Evolutionary conservation across 2,888 invertebrate genomes (phyloP).

Genomic region (Oscheius sp.): DNA sequence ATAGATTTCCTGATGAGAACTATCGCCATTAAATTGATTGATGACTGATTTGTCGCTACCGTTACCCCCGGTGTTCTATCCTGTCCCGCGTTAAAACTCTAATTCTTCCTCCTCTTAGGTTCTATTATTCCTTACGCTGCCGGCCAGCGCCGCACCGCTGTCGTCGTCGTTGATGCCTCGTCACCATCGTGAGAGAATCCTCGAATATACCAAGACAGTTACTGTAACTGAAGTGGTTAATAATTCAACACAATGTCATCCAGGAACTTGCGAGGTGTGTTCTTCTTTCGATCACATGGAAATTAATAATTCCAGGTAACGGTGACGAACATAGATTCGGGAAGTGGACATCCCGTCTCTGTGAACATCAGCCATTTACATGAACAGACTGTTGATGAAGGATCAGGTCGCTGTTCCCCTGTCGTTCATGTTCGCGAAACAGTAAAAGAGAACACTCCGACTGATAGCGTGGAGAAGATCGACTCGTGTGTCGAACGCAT

Average conservation of each 20-base stretch:
- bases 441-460: slow-evolving; percentile 6
- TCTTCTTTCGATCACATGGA: not conserved
- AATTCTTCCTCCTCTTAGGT: slow-evolving; percentile 11
- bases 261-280: slow-evolving; percentile 27
- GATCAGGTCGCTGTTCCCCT: slow-evolving; percentile 22
- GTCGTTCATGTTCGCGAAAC: slow-evolving; percentile 23
- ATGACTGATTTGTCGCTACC: slow-evolving; percentile 9
- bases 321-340: slow-evolving; percentile 37
- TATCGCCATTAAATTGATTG: slow-evolving; percentile 26
- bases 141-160: slow-evolving; percentile 35
- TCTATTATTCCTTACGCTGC: slow-evolving; percentile 28
- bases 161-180: slow-evolving; percentile 40
- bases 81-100: not conserved
- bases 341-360: slow-evolving; percentile 35
- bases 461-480: slow-evolving; percentile 20
- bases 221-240: slow-evolving; percentile 53
- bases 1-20: slow-evolving; percentile 10
- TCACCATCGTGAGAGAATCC: slow-evolving; percentile 52
- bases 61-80: not conserved
- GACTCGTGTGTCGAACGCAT: not conserved
- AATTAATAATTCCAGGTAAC: slow-evolving; percentile 22
- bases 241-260: slow-evolving; percentile 22
- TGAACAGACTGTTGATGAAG: slow-evolving; percentile 20
- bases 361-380: slow-evolving; percentile 37
- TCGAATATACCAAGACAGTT: slow-evolving; percentile 56